Evolutionary conservation across 2,888 invertebrate species (phyloP).

Genomic region (Dryobota labecula): DNA sequence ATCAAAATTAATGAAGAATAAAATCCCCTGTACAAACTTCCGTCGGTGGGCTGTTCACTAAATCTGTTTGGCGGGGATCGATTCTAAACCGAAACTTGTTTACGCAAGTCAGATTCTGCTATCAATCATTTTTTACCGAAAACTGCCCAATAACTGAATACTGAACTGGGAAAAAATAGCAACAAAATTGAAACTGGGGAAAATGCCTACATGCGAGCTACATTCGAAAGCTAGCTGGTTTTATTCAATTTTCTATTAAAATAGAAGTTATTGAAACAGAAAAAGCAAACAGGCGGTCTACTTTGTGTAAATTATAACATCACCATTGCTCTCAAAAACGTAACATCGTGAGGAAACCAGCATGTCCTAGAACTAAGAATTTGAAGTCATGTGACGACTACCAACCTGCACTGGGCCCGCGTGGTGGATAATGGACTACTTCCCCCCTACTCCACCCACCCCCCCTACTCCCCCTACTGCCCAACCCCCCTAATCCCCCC

Average conservation of each 20-base stretch:
- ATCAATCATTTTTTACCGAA: constrained; percentile 24
- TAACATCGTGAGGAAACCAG: too few relatives aligned
- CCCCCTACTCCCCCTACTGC: too few relatives aligned
- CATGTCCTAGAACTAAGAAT: too few relatives aligned
- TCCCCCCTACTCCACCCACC: too few relatives aligned
- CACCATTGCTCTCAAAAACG: too few relatives aligned
- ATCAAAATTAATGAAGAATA: neutral
- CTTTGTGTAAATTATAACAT: too few relatives aligned
- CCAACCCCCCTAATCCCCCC: too few relatives aligned
- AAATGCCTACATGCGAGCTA: neutral
- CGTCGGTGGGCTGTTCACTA: neutral
- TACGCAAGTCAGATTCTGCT: neutral
- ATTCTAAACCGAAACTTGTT: constrained; percentile 19
- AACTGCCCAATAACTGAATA: constrained; percentile 10
- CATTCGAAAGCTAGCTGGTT: neutral
- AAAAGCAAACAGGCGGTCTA: too few relatives aligned
- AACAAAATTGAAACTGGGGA: neutral
- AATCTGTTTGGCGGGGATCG: neutral
- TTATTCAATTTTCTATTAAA: neutral
- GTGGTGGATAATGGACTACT: too few relatives aligned
- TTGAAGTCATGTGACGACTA: too few relatives aligned
- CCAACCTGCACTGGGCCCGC: too few relatives aligned
- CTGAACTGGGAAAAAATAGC: constrained; percentile 5
- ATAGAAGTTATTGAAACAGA: neutral
- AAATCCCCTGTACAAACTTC: neutral